Conservation (phyloP, 1,140 invertebrate genomes). For the Planococcus citri region DNA sequence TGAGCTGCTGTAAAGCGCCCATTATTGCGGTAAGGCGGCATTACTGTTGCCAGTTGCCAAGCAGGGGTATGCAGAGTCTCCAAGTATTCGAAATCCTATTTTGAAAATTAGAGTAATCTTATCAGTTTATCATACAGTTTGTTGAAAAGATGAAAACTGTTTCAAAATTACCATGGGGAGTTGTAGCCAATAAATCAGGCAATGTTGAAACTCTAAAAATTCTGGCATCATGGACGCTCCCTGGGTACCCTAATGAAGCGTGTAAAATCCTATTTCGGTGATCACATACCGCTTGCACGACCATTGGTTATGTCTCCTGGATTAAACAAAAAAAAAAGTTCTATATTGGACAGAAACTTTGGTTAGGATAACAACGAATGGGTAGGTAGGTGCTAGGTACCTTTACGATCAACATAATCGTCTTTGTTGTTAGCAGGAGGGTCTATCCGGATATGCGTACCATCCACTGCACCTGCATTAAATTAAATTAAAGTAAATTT, state of each 20-base stretch:
- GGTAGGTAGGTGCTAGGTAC: background rate
- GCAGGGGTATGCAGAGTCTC: background rate
- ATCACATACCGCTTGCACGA: background rate
- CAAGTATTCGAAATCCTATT: background rate
- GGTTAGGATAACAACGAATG: too few species aligned
- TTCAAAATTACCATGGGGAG: background rate
- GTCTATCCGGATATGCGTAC: background rate
- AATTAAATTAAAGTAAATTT: background rate
- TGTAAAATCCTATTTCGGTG: background rate
- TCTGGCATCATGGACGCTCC: background rate
- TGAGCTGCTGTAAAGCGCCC: background rate
- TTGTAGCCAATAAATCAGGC: background rate
- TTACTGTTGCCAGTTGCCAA: background rate
- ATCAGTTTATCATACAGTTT: too few species aligned
- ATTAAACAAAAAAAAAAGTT: background rate
- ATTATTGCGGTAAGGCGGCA: background rate
- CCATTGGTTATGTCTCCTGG: background rate
- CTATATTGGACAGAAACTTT: too few species aligned
- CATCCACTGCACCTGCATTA: background rate
- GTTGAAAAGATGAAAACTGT: background rate
- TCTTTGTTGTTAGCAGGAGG: background rate
- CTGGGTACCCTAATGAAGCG: background rate
- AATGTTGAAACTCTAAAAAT: background rate
- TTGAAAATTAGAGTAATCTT: too few species aligned
- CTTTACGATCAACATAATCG: background rate